phyloP scores from a whole-genome alignment of 2,797 vertebrate genomes.

The Gila robusta region DNA sequence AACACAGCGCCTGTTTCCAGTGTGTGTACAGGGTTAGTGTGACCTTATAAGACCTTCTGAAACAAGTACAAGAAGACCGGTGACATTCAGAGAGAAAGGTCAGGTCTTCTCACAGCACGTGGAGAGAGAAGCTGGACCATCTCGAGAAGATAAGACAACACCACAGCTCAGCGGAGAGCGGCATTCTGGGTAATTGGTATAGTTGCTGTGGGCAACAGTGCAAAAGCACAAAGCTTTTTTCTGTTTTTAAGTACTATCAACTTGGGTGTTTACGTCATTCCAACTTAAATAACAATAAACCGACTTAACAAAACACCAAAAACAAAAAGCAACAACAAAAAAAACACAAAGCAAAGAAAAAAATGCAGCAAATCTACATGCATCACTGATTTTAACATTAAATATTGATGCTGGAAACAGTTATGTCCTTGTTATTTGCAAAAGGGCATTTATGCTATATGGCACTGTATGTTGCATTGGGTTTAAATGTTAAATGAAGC shows the following conservation, averaged over 20 bases:
- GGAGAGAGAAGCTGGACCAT: constrained; percentile 4
- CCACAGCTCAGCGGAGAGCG: background rate
- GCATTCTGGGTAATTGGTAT: background rate
- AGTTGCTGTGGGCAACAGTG: background rate
- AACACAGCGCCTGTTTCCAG: constrained; percentile 8
- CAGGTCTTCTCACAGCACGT: constrained; percentile 32
- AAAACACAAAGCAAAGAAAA: too few species aligned
- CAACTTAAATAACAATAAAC: too few species aligned
- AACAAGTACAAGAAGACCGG: constrained; percentile 12
- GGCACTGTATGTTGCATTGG: background rate
- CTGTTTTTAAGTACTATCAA: too few species aligned
- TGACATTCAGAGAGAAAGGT: constrained; percentile 58
- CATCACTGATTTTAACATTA: background rate
- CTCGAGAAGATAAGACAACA: constrained; percentile 33
- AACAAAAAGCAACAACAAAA: background rate
- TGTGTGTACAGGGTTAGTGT: background rate
- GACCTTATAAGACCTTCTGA: constrained; percentile 43
- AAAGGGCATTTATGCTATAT: background rate
- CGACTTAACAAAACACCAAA: too few species aligned
- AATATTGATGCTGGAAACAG: background rate
- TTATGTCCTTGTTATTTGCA: background rate
- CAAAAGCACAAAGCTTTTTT: too few species aligned
- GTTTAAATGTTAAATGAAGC: background rate
- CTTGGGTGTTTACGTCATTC: too few species aligned
- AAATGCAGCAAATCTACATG: background rate